Evolutionary conservation across 30 jellyfish, hydroid and myxozoan species (phyloP).

Genomic region (Aurelia sp.): DNA sequence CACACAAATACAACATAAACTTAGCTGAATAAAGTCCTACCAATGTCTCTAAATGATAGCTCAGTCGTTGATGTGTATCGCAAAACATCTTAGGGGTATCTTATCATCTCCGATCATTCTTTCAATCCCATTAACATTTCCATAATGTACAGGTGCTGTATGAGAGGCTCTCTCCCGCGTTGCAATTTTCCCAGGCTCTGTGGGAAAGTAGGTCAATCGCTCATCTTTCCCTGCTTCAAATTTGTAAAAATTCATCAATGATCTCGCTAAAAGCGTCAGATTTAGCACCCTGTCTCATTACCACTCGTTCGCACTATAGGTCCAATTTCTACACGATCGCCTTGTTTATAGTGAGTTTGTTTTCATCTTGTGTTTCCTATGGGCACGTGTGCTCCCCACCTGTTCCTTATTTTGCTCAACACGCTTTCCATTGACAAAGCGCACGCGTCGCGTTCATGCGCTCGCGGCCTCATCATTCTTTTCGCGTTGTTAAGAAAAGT

Average conservation of each 20-base stretch:
- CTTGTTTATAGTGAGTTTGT: slow-evolving; percentile 16
- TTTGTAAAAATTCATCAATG: slow-evolving; percentile 1
- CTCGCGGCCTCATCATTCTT: slow-evolving; percentile 52
- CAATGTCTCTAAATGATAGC: slow-evolving; percentile 22
- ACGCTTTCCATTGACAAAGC: slow-evolving; percentile 80
- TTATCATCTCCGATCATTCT: slow-evolving; percentile 21
- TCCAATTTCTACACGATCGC: slow-evolving; percentile 25
- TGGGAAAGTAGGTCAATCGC: slow-evolving; percentile 27
- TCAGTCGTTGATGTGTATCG: not conserved
- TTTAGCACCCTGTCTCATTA: slow-evolving; percentile 6
- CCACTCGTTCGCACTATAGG: slow-evolving; percentile 20
- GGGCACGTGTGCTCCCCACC: slow-evolving; percentile 90
- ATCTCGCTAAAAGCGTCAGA: slow-evolving; percentile 35
- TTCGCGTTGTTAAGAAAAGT: slow-evolving; percentile 32
- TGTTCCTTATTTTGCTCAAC: slow-evolving; percentile 68
- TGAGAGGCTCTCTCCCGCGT: slow-evolving; percentile 25
- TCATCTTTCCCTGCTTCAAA: not conserved
- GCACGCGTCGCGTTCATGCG: slow-evolving; percentile 80
- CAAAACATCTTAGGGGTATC: not conserved
- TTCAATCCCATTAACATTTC: slow-evolving; percentile 27
- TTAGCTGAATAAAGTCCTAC: not conserved
- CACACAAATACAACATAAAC: not conserved
- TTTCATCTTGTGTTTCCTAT: slow-evolving; percentile 25
- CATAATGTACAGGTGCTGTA: slow-evolving; percentile 44
- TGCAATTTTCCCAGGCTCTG: slow-evolving; percentile 72